Conservation (phyloP, 23 tunicate genomes). For the Ciona savignyi region DNA sequence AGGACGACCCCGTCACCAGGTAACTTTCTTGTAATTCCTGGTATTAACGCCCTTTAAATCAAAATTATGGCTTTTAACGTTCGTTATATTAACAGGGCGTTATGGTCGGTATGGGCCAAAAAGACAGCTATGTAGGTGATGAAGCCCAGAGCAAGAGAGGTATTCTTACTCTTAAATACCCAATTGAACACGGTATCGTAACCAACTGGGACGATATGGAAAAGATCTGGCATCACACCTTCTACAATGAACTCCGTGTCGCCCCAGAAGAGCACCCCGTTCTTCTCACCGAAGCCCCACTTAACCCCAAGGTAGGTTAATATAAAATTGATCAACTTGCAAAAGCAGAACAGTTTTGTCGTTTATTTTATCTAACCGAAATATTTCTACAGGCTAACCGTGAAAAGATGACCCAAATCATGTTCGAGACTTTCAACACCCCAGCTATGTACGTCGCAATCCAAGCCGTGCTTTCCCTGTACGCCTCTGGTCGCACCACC, state of each 20-base stretch:
- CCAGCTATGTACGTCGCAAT: neutral
- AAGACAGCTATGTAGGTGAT: slow-evolving; percentile 17
- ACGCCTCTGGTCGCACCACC: neutral
- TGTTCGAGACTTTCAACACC: neutral
- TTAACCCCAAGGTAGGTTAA: neutral
- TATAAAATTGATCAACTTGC: too few relatives aligned
- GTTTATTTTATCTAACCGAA: too few relatives aligned
- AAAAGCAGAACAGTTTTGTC: too few relatives aligned
- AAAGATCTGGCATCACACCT: neutral
- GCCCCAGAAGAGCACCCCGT: neutral
- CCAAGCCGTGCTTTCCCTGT: neutral
- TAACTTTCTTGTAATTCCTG: neutral
- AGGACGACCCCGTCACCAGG: slow-evolving; percentile 3
- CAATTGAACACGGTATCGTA: neutral
- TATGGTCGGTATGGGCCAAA: slow-evolving; percentile 22
- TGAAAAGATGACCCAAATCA: slow-evolving; percentile 1
- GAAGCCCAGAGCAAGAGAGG: slow-evolving; percentile 1
- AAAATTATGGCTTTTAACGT: neutral
- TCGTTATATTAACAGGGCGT: slow-evolving; percentile 14
- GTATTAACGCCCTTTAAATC: neutral
- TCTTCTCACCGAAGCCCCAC: neutral
- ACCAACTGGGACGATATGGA: slow-evolving; percentile 1
- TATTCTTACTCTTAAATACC: neutral
- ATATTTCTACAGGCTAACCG: neutral
- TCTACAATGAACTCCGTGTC: neutral